These are phyloP conservation scores for Dryomyza anilis DNA, from an alignment of 2,888 invertebrate species.

Conservation along the genomic window DNA sequence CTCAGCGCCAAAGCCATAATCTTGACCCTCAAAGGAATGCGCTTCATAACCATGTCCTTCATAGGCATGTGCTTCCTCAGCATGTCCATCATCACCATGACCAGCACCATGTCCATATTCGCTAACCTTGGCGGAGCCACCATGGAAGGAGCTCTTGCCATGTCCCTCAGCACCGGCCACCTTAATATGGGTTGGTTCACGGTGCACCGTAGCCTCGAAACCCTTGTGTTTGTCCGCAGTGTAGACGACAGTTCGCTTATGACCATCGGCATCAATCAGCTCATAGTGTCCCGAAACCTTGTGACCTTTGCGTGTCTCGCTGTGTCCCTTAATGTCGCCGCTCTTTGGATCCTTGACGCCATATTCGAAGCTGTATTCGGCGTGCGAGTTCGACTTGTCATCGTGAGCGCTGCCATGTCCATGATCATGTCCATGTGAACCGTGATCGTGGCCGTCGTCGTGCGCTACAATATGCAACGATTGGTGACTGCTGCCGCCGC, in stretches of 20 bases:
- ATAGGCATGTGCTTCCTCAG: background rate
- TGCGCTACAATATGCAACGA: constrained; percentile 49
- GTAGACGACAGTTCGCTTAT: constrained; percentile 51
- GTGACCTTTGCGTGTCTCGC: constrained; percentile 47
- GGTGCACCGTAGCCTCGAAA: constrained; percentile 47
- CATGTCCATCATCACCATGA: background rate
- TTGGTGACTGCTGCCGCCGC: constrained; percentile 48
- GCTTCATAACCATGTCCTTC: background rate
- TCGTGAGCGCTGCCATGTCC: constrained; percentile 34
- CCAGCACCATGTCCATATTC: constrained; percentile 30
- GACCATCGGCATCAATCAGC: constrained; percentile 52
- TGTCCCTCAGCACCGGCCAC: constrained; percentile 33
- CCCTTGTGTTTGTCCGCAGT: constrained; percentile 52
- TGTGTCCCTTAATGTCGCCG: constrained; percentile 47
- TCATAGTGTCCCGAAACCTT: constrained; percentile 52
- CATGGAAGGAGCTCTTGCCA: constrained; percentile 24
- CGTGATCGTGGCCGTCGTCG: constrained; percentile 31
- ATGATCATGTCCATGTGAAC: constrained; percentile 29
- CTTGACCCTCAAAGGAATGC: background rate
- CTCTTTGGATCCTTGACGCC: constrained; percentile 50
- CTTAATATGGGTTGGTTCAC: constrained; percentile 43
- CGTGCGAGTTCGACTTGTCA: constrained; percentile 43
- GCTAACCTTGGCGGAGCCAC: constrained; percentile 30
- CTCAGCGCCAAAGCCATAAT: background rate
- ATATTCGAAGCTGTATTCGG: constrained; percentile 48